These are phyloP conservation scores for Drosophila carrolli DNA, from an alignment of 1,140 invertebrate species.

Conservation along the genomic window DNA sequence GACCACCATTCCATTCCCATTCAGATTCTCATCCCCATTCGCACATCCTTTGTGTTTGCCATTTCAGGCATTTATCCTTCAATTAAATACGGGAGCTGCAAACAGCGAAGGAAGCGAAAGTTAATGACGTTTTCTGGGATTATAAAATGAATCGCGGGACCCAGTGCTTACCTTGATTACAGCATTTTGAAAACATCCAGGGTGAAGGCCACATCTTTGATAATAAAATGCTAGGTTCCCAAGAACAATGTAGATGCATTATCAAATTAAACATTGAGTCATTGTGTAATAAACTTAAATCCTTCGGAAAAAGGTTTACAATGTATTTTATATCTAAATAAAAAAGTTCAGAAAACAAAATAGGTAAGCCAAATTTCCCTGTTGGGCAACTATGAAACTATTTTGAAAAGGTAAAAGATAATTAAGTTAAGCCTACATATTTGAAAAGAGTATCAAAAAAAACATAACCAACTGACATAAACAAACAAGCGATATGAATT, in stretches of 20 bases:
- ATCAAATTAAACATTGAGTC: no score
- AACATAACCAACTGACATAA: constrained; percentile 5
- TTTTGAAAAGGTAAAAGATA: not conserved
- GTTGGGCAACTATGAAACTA: not conserved
- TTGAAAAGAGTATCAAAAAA: constrained; percentile 11
- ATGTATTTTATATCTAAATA: no score
- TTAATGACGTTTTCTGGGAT: constrained; percentile 14
- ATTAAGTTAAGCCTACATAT: constrained; percentile 10
- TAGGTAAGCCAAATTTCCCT: not conserved
- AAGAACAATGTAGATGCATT: no score
- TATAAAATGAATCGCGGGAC: constrained; percentile 3
- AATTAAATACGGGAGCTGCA: constrained; percentile 48
- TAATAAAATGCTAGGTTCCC: no score
- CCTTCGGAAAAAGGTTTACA: no score
- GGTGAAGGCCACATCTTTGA: no score
- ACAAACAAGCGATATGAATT: constrained; percentile 21
- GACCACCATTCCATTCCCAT: constrained; percentile 29
- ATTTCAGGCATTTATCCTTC: constrained; percentile 45
- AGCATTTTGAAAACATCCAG: not conserved
- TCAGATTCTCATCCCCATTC: constrained; percentile 9
- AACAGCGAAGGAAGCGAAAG: constrained; percentile 13
- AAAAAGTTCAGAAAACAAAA: not conserved
- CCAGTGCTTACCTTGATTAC: not conserved
- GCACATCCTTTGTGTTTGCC: constrained; percentile 45
- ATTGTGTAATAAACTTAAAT: no score